Base-by-base conservation (phyloP, 2,113 vertebrate genomes). In the Austrofundulus limnaeus region DNA sequence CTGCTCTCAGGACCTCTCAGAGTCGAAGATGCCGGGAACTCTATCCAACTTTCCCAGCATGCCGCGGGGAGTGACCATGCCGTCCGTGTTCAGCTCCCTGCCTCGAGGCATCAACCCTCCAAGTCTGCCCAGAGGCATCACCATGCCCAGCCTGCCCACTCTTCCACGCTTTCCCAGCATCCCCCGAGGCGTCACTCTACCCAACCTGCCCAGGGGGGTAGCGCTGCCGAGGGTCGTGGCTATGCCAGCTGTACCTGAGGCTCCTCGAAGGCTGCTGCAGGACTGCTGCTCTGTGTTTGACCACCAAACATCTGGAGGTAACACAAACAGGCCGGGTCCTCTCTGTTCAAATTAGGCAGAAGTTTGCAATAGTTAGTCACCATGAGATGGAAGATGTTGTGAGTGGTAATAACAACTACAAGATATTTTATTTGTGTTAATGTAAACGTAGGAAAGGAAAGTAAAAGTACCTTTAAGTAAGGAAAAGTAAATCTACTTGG, bases 281-380 rank as follows among this genome's bases (percentile, higher is more conserved):
- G 84, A 81, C 75, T 80, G 75, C 52, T 77, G 55, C 64, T 79
- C 82, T 0, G 78, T 88, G 43, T 47, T 86, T 21, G 86, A 88
- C 73, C 86, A 88, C 23, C 86, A 80, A 70, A 54, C 75, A 0
- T 41, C 78, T 0, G 75, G 49, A 81, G 80, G 86, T 88, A 82
- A 69, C 5, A 1, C 4, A 3, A 8, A 28, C 25, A 3, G 3
- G 25, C 25, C 7, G 25, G n/a, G n/a, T n/a, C 13, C 3, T 34
- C 3, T 31, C 3, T 5, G 17, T 12, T 3, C 20, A 13, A 4
- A 48, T 3, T 11, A n/a, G n/a, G n/a, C n/a, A n/a, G n/a, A 15
- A 52, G 41, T 42, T 16, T 17, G 6, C 2, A 15, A 5, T 1
- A 28, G 7, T 28, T 28, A 4, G 3, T 28, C 25, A 28, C 25